phyloP scores from a whole-genome alignment of 2,888 invertebrate genomes.

The Thecocarcelia acutangulata region DNA sequence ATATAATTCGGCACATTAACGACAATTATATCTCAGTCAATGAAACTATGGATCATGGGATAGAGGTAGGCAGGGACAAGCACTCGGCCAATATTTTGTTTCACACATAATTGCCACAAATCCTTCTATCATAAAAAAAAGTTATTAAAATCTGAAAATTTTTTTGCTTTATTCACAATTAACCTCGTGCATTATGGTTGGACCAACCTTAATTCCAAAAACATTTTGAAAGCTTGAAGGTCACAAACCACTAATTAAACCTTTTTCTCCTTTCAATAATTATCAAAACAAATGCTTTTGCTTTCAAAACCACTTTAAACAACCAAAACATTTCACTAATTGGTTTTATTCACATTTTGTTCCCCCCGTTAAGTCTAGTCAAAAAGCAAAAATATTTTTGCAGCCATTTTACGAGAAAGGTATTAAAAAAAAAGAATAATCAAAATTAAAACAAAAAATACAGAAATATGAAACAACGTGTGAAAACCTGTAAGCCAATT shows the following conservation, averaged over 20 bases:
- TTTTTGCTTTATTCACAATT: too few relatives aligned
- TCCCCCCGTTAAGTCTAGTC: constrained; percentile 30
- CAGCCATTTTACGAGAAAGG: constrained; percentile 24
- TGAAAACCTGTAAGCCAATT: constrained; percentile 40
- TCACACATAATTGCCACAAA: too few relatives aligned
- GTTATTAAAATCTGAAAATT: too few relatives aligned
- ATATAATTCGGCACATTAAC: too few relatives aligned
- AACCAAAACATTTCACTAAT: constrained; percentile 27
- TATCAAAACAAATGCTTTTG: constrained; percentile 11
- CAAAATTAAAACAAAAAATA: constrained; percentile 19
- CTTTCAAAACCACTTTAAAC: constrained; percentile 7
- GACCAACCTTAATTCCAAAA: too few relatives aligned
- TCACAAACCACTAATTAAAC: not conserved
- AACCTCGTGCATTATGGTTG: too few relatives aligned
- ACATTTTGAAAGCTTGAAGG: not conserved
- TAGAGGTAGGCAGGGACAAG: too few relatives aligned
- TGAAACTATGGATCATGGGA: too few relatives aligned
- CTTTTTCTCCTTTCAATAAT: not conserved
- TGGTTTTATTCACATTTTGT: not conserved
- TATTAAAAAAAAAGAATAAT: constrained; percentile 1
- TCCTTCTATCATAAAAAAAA: too few relatives aligned
- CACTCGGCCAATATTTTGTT: too few relatives aligned
- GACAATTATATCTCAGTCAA: too few relatives aligned
- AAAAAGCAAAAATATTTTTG: not conserved
- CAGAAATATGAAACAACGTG: constrained; percentile 48